Evolutionary conservation across 2,797 vertebrate species (phyloP), one percentile per base, ranked within the genome.

Genomic region (Danionella dracula): DNA sequence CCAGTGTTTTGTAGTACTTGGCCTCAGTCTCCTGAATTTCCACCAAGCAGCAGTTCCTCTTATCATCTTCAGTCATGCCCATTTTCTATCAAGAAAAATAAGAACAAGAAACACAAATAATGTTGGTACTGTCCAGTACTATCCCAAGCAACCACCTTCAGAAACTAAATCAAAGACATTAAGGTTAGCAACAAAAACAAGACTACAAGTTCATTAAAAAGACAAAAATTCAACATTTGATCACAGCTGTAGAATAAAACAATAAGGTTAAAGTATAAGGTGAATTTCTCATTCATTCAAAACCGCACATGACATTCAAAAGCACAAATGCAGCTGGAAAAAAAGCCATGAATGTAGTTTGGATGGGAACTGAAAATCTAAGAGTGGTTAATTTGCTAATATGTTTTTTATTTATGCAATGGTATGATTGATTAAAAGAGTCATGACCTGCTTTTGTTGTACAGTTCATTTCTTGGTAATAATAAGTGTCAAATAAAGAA

Each of bases 1-100:
- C 96, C 66, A 99, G 86, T 2, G 96, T 99, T 76, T 94, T 96
- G 88, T 91, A 96, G 89, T 99, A 99, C 80, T 95, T 97, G 44
- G 93, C 92, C 79, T 99, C 97, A 0, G 97, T 98, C 78, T 99
- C 95, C 49, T 96, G 94, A 69, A 99, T 98, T 85, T 99, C 97
- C 41, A 97, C 83, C 79, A 99, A 78, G 77, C 97, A 99, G 88
- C 97, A 98, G 53, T 91, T 95, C 20, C 97, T 90, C 81, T 99
- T 99, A 87, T 99, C 97, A 0, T 98, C 95, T 80, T 98, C 96
- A 0, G 94, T 94, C 96, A 99, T 98, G 37, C 95, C 94, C 93
- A 95, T 95, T 90, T 98, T 98, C 95, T 99, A 78, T 15, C 13
- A 55, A 60, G 68, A 1, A 57, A 16, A 42, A 21, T 60, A 73